Evolutionary conservation across 1,140 invertebrate genomes (phyloP).

Genomic region (Hyphantria cunea): DNA sequence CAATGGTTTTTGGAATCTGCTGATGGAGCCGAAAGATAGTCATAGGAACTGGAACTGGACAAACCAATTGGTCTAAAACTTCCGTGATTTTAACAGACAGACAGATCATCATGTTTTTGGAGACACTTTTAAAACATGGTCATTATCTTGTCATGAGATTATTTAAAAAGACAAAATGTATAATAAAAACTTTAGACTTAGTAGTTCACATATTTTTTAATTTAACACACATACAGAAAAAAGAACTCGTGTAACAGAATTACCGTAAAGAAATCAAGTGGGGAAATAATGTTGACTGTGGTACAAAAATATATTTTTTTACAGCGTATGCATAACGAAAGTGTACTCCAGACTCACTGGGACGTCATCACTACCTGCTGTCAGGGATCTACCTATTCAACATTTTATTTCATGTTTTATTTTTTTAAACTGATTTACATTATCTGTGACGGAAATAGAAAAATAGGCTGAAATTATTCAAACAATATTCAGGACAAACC

Average conservation of each 20-base stretch:
- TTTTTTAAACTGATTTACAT: background rate
- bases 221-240: background rate
- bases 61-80: too few species aligned
- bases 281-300: constrained; percentile 31
- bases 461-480: too few species aligned
- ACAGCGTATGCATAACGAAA: constrained; percentile 57
- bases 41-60: too few species aligned
- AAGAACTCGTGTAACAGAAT: constrained; percentile 21
- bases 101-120: too few species aligned
- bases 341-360: constrained; percentile 45
- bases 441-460: background rate
- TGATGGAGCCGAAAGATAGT: too few species aligned
- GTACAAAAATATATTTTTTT: constrained; percentile 26
- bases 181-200: too few species aligned
- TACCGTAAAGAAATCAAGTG: constrained; percentile 24
- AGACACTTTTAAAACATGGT: too few species aligned
- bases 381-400: constrained; percentile 11
- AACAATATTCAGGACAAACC: too few species aligned
- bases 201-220: background rate
- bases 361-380: constrained; percentile 23
- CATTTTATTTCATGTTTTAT: background rate
- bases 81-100: too few species aligned
- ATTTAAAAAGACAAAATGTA: too few species aligned
- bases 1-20: too few species aligned
- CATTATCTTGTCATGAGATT: too few species aligned